These are phyloP conservation scores for Drosophila quinaria DNA, from an alignment of 2,888 invertebrate species.

Conservation along the genomic window DNA sequence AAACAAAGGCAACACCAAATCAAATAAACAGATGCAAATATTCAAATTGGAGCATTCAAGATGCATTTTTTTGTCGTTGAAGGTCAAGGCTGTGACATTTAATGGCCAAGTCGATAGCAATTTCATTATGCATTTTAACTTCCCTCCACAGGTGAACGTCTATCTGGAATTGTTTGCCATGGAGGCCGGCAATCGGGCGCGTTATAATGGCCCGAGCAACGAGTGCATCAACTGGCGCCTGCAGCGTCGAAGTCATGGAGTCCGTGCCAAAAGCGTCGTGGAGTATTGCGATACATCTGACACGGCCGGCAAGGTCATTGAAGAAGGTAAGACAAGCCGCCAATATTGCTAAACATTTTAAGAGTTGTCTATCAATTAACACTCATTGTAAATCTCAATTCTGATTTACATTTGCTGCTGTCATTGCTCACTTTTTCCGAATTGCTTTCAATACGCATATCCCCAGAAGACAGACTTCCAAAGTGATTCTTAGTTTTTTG, in stretches of 20 bases:
- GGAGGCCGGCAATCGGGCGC: constrained; percentile 71
- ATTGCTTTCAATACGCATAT: too few relatives aligned
- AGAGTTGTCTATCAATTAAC: too few relatives aligned
- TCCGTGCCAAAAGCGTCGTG: constrained; percentile 77
- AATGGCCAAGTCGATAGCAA: constrained; percentile 38
- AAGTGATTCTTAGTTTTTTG: too few relatives aligned
- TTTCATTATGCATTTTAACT: constrained; percentile 31
- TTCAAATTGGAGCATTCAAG: constrained; percentile 38
- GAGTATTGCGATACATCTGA: constrained; percentile 79
- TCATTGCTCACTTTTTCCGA: too few relatives aligned
- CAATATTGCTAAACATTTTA: too few relatives aligned
- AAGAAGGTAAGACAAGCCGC: constrained; percentile 60
- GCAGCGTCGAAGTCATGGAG: constrained; percentile 50
- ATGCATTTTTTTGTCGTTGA: constrained; percentile 45
- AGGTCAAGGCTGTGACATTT: constrained; percentile 53
- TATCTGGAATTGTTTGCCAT: constrained; percentile 77
- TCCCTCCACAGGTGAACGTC: constrained; percentile 71
- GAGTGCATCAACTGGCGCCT: constrained; percentile 80
- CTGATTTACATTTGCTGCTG: too few relatives aligned
- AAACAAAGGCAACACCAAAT: constrained; percentile 9
- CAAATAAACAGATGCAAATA: constrained; percentile 26
- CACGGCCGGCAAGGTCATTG: constrained; percentile 54
- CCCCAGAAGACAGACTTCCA: too few relatives aligned
- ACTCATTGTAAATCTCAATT: too few relatives aligned
- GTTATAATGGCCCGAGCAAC: constrained; percentile 73